A percentile compares a stretch with the other conserved stretches of the same genome.
These are phyloP conservation scores for Anoplopoma fimbria DNA, from an alignment of 2,113 vertebrate genomes.

Conservation along the genomic window DNA sequence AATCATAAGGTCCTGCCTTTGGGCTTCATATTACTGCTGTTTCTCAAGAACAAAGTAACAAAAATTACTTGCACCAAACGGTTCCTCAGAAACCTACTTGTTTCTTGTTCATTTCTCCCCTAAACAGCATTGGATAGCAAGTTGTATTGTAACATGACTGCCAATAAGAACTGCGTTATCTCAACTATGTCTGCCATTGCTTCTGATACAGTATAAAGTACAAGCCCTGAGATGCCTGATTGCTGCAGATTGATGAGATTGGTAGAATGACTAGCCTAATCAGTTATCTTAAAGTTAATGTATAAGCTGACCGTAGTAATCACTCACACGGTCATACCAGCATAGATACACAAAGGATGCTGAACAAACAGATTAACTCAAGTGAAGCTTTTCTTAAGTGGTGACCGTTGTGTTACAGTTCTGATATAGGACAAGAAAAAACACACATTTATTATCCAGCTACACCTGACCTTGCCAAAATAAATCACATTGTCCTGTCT, in stretches of 20 bases:
- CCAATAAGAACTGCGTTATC: not conserved
- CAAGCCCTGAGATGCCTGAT: not conserved
- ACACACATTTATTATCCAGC: constrained; percentile 17
- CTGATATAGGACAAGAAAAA: constrained; percentile 2
- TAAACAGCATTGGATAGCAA: not conserved
- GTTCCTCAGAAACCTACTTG: not conserved
- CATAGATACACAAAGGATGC: not conserved
- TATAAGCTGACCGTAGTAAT: constrained; percentile 21
- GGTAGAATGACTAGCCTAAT: not conserved
- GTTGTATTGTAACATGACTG: not conserved
- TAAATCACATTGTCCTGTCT: constrained; percentile 27
- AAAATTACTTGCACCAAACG: not conserved
- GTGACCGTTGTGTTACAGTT: not conserved
- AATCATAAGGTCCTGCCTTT: constrained; percentile 8
- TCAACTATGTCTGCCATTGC: not conserved
- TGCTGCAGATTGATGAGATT: not conserved
- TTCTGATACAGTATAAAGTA: not conserved
- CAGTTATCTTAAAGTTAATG: not conserved
- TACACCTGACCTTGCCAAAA: constrained; percentile 23
- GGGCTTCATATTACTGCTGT: not conserved
- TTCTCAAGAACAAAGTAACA: not conserved
- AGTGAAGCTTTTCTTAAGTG: not conserved
- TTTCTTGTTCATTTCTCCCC: not conserved
- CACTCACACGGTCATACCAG: not conserved
- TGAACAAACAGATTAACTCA: too few relatives aligned